Evolutionary conservation across 2,113 vertebrate genomes (phyloP), one percentile per base, ranked within the genome.

Genomic region (Dryoscopus gambensis): DNA sequence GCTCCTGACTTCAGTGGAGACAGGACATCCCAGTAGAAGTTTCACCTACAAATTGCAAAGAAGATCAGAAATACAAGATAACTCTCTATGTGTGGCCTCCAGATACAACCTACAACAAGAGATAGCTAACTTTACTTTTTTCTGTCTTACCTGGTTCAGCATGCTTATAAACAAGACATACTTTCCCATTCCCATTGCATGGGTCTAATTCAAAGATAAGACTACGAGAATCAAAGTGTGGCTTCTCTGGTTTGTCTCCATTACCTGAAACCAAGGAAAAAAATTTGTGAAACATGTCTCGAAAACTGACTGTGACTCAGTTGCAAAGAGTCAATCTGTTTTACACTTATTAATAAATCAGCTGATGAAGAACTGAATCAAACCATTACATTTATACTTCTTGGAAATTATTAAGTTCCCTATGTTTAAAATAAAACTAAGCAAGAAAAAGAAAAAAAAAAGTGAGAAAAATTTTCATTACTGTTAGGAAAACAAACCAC

Each of bases 121-220:
- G 7, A 57, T 2, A 19, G 28, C 5, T 77, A 67, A 50, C 21
- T 77, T 42, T 24, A 17, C 57, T 57, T 42, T 91, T 85, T 77
- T 77, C 46, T 63, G 25, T 78, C 81, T 89, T 97, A 99, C 99
- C 99, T 98, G 98, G 97, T 57, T 98, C 98, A 95, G 98, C 97
- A 33, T 97, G 98, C 94, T 99, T 99, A 98, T 99, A 99, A 95
- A 99, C 99, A 19, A 99, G 98, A 91, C 99, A 99, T 74, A 99
- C 99, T 94, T 99, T 99, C 46, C 99, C 99, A 91, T 98, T 99
- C 23, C 99, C 99, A 20, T 97, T 98, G 71, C 99, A 99, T 11
- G 98, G 97, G 92, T 99, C 99, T 95, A 99, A 96, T 90, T 99
- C 99, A 93, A 99, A 99, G 91, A 99, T 98, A 62, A 98, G 98